Percentiles rank a stretch among this genome's conserved stretches.
These are phyloP conservation scores for Agrochola litura DNA, from an alignment of 2,888 invertebrate genomes.

Conservation along the genomic window DNA sequence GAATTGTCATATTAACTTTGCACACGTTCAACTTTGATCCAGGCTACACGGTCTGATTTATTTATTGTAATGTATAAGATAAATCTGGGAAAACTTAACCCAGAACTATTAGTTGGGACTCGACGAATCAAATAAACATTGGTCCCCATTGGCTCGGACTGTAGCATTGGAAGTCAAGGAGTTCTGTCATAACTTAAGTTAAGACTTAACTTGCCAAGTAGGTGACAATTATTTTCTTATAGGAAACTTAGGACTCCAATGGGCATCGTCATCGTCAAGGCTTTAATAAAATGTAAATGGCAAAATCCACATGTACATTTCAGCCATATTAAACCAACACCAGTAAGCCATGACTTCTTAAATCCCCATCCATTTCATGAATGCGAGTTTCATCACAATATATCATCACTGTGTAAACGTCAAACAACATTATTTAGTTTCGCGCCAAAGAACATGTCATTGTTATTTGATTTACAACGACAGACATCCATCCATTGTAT, in stretches of 20 bases:
- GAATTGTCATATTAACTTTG: neutral
- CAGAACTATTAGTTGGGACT: no score
- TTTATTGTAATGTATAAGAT: neutral
- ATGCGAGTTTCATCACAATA: conserved; percentile 27
- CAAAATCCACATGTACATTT: neutral
- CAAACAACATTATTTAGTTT: conserved; percentile 69
- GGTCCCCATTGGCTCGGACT: neutral
- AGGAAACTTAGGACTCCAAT: neutral
- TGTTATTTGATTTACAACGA: conserved; percentile 76
- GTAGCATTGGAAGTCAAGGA: neutral
- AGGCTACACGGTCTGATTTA: neutral
- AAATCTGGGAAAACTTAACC: neutral
- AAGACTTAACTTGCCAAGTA: neutral
- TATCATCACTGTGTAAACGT: conserved; percentile 49
- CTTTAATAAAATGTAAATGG: neutral
- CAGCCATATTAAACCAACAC: neutral
- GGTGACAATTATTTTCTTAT: neutral
- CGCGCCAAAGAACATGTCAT: conserved; percentile 63
- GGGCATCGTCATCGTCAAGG: no score
- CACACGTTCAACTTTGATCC: neutral
- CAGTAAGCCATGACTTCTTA: neutral
- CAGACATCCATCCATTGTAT: conserved; percentile 56
- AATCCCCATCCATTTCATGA: conserved; percentile 14
- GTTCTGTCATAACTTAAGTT: no score
- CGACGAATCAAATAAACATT: neutral